Base-by-base conservation (phyloP, 2,797 vertebrate species). In the Poeciliopsis paucimaculata region DNA sequence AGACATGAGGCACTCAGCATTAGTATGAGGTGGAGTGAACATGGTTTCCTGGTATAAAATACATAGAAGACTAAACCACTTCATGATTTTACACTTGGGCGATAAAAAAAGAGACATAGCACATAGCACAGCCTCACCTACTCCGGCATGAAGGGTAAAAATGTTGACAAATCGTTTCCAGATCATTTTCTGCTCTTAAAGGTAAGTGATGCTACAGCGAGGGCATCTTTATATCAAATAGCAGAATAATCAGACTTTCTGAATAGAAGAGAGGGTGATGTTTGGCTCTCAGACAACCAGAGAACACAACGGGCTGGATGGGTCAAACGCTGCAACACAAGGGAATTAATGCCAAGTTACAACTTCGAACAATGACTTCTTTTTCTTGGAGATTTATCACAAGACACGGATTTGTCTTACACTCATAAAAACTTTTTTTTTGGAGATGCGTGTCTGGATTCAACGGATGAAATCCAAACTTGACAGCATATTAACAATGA, bases 1-100 rank as follows among this genome's bases (percentile, higher is more conserved):
- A 90, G 76, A 82, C 45, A 94, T 87, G 92, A 95, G 94, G 94
- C 95, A 95, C 94, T 94, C 91, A 66, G 88, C 87, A 9, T 92
- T 92, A 86, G 87, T 90, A 72, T 83, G 90, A 87, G 70, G 72
- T 87, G 79, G 89, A 75, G 82, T 89, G 87, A 86, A 78, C 84
- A 84, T 75, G 43, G 68, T 79, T 87, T 76, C 64, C 79, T 78
- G 79, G 76, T 74, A 82, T 77, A 68, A 85, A 77, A 70, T 84
- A 88, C 78, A 84, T 76, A 84, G 72, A 85, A 83, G 20, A 49
- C 12, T 79, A 64, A 90, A 74, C 78, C 68, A 83, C 23, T 79
- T 78, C 16, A 39, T 76, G 66, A 78, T 80, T 75, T 71, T 60
- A 20, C 47, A 64, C 77, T 53, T 75, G 68, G 49, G 77, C 10